These are phyloP conservation scores for Marcusenius ussheri DNA, from an alignment of 2,113 vertebrate genomes.

Conservation along the genomic window DNA sequence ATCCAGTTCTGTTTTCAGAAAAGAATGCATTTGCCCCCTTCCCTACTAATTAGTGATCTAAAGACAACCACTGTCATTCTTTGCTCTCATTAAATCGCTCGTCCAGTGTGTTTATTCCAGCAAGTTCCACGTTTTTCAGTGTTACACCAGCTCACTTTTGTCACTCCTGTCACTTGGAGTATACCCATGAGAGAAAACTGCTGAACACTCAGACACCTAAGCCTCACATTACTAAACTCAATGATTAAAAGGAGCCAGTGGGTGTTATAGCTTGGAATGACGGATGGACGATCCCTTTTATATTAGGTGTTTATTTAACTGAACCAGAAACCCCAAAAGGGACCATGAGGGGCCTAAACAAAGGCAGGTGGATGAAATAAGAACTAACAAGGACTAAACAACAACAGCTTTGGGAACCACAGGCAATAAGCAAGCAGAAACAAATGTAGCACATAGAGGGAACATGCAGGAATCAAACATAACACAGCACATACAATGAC, in stretches of 20 bases:
- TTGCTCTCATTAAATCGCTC: neutral
- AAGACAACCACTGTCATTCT: neutral
- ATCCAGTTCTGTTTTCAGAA: neutral
- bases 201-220: neutral
- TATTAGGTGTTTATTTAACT: neutral
- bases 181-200: neutral
- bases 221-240: neutral
- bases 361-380: neutral
- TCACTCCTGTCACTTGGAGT: neutral
- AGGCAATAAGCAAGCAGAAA: neutral
- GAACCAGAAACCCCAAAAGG: neutral
- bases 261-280: neutral
- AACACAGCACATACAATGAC: neutral
- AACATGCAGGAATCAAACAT: neutral
- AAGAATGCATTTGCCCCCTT: neutral
- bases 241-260: neutral
- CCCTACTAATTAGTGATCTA: neutral
- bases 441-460: neutral
- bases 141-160: neutral
- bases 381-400: neutral
- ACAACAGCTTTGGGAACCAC: neutral
- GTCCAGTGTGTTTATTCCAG: neutral
- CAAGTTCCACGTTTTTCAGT: neutral
- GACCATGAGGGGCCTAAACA: neutral
- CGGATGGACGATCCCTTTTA: neutral